A percentile compares a stretch with the other conserved stretches of the same genome.
Conservation (phyloP, 2,888 invertebrate species). For the Chesias legatella region DNA sequence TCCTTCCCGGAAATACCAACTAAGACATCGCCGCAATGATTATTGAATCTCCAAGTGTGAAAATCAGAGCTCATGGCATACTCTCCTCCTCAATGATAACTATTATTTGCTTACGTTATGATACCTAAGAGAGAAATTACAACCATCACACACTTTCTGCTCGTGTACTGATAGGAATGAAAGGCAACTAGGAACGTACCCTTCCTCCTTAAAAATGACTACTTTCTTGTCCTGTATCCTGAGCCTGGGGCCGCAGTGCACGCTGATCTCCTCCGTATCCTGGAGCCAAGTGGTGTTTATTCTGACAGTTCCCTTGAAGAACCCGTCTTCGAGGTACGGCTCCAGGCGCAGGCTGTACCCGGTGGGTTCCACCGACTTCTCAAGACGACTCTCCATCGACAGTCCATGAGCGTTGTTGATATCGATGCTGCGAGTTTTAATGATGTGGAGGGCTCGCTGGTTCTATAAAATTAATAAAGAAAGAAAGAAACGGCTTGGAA, state of each 20-base stretch:
- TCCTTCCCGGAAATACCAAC: too few species aligned
- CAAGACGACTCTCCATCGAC: constrained; percentile 82
- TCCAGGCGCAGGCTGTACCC: constrained; percentile 84
- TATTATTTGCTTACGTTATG: too few species aligned
- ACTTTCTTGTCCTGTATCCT: constrained; percentile 8
- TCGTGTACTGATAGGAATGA: too few species aligned
- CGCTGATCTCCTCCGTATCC: constrained; percentile 80
- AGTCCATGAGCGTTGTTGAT: constrained; percentile 84
- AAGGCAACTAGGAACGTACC: too few species aligned
- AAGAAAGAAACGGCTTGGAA: background rate
- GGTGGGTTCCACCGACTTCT: constrained; percentile 82
- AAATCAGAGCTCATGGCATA: too few species aligned
- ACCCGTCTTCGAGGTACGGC: constrained; percentile 82
- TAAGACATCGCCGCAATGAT: too few species aligned
- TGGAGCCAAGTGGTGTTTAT: constrained; percentile 85
- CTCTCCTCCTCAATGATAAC: too few species aligned
- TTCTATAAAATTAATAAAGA: constrained; percentile 29
- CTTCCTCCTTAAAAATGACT: constrained; percentile 2
- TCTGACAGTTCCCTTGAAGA: constrained; percentile 84
- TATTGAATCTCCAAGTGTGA: too few species aligned
- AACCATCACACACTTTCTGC: too few species aligned
- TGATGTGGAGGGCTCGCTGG: constrained; percentile 51
- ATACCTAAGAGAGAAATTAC: too few species aligned
- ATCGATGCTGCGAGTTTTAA: constrained; percentile 83
- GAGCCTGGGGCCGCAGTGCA: constrained; percentile 84